Base-by-base conservation (phyloP, 1,140 invertebrate species). In the Armadillidium nasatum region DNA sequence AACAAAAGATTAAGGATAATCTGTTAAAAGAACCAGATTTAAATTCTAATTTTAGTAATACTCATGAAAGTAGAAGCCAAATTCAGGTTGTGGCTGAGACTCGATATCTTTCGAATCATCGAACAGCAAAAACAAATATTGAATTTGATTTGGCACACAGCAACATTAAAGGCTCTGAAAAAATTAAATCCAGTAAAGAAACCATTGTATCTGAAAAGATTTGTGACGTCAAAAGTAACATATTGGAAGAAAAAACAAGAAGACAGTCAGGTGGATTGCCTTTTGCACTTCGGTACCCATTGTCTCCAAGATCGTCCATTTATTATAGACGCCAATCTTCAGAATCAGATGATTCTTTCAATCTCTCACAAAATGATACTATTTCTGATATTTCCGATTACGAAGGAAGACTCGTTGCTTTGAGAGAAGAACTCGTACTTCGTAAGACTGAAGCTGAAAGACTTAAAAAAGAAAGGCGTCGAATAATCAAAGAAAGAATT, bases 301-400 rank as follows among this genome's bases (percentile, higher is more conserved):
- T 84, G 10, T 80, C 82, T 66, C 82, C 83, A 22, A 67, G 80
- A 11, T 73, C 81, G 9, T 76, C 77, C 33, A 77, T 81, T 50
- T 81, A 82, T 43, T 79, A 81, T 50, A 82, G 84, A 71, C 79
- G 84, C 60, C 83, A 86, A 72, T 88, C 87, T 19, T 87, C 86
- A 82, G 87, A 87, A 72, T 88, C 87, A 44, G 87, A 88, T 80
- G 87, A 88, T 76, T 88, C 87, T 0, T 83, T 87, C 67, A 85
- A 86, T 6, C 83, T 87, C 60, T 87, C 87, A 74, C 85, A 86
- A 77, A 83, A 82, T 80, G 87, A 88, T 81, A 88, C 87, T 44
- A 83, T 84, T 70, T 88, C 87, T 33, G 88, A 88, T 82, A 82
- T 84, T 43, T 88, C 87, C 82, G 88, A 88, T 82, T 84, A 87